These are phyloP conservation scores for Pentamera pediparva DNA, from an alignment of 53 echinoderm and acorn worm species.

Conservation along the genomic window DNA sequence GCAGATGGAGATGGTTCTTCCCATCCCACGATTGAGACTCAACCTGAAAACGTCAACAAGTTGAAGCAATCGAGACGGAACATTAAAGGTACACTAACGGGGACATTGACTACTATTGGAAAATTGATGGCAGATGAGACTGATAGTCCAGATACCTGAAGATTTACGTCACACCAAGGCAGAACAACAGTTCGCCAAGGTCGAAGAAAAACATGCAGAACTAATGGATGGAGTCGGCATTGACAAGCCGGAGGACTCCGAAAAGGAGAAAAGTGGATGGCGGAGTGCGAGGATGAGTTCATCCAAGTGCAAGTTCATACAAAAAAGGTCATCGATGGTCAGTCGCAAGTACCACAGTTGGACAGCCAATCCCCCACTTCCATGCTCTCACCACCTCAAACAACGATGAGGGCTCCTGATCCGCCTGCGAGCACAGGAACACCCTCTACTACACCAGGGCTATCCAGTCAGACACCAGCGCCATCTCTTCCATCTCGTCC, in stretches of 20 bases:
- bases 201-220: too few relatives aligned
- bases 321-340: neutral
- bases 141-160: too few relatives aligned
- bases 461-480: neutral
- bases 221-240: too few relatives aligned
- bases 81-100: conserved; percentile 26
- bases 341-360: neutral
- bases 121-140: conserved; percentile 10
- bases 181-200: too few relatives aligned
- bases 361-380: neutral
- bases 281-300: conserved; percentile 45
- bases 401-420: conserved; percentile 10
- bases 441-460: neutral
- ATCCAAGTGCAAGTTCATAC: conserved; percentile 5
- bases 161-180: too few relatives aligned
- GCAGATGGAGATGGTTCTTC: too few relatives aligned
- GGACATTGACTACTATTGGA: conserved; percentile 16
- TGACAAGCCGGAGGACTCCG: conserved; percentile 33
- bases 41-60: conserved; percentile 41
- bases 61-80: conserved; percentile 33
- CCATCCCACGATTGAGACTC: too few relatives aligned
- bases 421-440: conserved; percentile 31
- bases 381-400: neutral
- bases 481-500: neutral
- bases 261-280: conserved; percentile 44